phyloP scores from a whole-genome alignment of 2,113 vertebrate species.

The Indri indri region DNA sequence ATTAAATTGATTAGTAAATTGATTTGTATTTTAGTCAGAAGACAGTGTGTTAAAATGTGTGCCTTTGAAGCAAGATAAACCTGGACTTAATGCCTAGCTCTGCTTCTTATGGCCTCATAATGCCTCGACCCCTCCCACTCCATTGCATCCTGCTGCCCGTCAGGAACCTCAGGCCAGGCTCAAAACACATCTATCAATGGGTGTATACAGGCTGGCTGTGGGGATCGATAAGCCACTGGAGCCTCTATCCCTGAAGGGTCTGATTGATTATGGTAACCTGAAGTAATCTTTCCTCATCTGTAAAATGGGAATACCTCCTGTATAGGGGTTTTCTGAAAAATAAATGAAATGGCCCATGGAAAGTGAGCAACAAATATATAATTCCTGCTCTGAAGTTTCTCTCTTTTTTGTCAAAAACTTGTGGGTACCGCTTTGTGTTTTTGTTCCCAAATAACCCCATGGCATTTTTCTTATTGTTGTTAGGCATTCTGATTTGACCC shows the following conservation, averaged over 20 bases:
- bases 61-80: not conserved
- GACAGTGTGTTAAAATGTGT: not conserved
- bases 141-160: not conserved
- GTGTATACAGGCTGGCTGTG: not conserved
- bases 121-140: rapidly evolving
- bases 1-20: not conserved
- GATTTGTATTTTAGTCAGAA: not conserved
- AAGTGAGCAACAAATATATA: not conserved
- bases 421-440: not conserved
- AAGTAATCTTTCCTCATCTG: not conserved
- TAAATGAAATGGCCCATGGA: not conserved
- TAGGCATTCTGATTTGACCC: not conserved
- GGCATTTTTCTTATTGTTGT: not conserved
- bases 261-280: not conserved
- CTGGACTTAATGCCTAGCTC: not conserved
- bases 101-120: not conserved
- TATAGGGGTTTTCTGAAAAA: not conserved
- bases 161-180: not conserved
- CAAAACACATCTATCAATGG: not conserved
- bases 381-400: not conserved
- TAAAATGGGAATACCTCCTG: not conserved
- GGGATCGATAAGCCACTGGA: not conserved
- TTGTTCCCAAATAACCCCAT: not conserved
- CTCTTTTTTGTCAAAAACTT: not conserved
- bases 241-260: not conserved